Evolutionary conservation across 2,797 vertebrate species (phyloP).

Genomic region (Gadopsis bispinosus): DNA sequence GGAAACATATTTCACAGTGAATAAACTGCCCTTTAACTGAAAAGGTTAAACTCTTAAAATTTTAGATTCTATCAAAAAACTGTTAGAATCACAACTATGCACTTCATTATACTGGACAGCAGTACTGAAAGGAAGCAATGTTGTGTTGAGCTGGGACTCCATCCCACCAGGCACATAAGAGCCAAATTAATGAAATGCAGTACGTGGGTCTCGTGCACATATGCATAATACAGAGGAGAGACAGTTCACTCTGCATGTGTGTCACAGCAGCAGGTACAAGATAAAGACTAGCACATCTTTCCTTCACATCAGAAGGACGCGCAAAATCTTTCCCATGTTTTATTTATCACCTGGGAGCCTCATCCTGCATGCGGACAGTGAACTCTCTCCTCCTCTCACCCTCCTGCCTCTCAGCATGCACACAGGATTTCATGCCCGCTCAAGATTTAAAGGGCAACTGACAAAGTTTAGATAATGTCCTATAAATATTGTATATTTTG

Average conservation of each 20-base stretch:
- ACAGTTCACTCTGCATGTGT: conserved; percentile 30
- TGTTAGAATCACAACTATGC: background rate
- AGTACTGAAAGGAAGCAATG: background rate
- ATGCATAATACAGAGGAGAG: conserved; percentile 28
- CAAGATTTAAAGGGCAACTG: conserved; percentile 31
- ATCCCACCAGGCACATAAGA: background rate
- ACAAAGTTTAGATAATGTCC: conserved; percentile 17
- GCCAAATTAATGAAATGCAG: conserved; percentile 8
- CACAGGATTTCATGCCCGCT: conserved; percentile 10
- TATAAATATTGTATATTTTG: conserved; percentile 1
- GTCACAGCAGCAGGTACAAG: conserved; percentile 40
- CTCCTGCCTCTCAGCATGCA: conserved; percentile 29
- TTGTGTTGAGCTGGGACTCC: background rate
- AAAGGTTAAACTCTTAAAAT: background rate
- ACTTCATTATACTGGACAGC: background rate
- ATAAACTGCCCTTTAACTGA: conserved; percentile 1
- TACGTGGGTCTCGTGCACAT: conserved; percentile 5
- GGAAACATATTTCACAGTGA: conserved; percentile 16
- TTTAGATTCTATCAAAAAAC: background rate
- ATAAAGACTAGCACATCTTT: conserved; percentile 20
- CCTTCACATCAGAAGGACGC: conserved; percentile 32
- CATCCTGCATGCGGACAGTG: conserved; percentile 56
- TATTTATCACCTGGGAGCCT: conserved; percentile 64
- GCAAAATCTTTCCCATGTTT: conserved; percentile 60
- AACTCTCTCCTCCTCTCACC: conserved; percentile 34